Evolutionary conservation across 2,797 vertebrate genomes (phyloP), one percentile per base, ranked within the genome.

Genomic region (Sparidentex hasta): DNA sequence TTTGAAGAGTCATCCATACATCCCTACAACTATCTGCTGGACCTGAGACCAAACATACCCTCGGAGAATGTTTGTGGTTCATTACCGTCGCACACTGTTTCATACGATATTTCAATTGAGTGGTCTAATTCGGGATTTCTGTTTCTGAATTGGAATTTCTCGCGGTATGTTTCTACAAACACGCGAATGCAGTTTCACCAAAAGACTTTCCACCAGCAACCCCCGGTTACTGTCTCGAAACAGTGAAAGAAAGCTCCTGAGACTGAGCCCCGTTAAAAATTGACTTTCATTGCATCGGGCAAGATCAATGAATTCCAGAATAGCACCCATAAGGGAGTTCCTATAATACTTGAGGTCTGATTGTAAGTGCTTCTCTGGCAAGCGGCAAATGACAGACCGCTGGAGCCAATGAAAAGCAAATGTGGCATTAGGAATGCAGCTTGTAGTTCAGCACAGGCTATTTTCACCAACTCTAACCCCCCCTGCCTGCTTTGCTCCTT

Each of bases 281-380:
- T 51, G 61, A 78, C 80, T 86, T 83, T 84, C 59, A 76, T 71
- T 69, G 78, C 74, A 75, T 44, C 27, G 44, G 59, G 76, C 48
- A 51, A 67, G 75, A 88, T 88, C 78, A 78, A 70, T 88, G 71
- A 74, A 84, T 82, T 88, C 77, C 80, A 89, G 74, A 90, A 79
- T 78, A 88, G 65, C 75, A 68, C 63, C 77, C 73, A 65, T 74
- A 66, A 80, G 73, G 75, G 79, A 84, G 76, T 87, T 87, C 69
- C 80, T 84, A 48, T 82, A 77, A 80, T 82, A 84, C 83, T 81
- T 73, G 51, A 82, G 44, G 71, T 83, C 58, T 82, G 87, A 82
- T 83, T 90, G 76, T 84, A 82, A 90, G 88, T 78, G 87, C 82
- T 78, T 85, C 54, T 71, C 80, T 81, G 83, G 79, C 83, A 82